Percentiles rank a stretch among this genome's conserved stretches.
These are phyloP conservation scores for Diadromus collaris DNA, from an alignment of 2,888 invertebrate genomes.

Conservation along the genomic window DNA sequence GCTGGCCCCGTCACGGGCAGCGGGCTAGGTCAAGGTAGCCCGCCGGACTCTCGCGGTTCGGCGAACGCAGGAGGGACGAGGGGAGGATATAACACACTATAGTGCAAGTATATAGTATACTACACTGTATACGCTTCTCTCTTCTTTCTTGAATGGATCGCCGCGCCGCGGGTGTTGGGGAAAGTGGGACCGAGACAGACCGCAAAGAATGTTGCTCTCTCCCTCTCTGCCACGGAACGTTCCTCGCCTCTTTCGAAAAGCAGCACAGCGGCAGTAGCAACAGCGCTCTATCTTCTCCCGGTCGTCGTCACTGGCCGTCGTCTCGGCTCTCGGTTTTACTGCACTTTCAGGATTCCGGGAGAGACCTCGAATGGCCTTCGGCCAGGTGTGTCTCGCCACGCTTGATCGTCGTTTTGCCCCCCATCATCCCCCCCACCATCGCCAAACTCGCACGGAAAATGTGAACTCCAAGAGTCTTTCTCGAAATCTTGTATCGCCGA, in stretches of 20 bases:
- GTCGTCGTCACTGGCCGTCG: slow-evolving; percentile 60
- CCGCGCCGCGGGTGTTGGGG: slow-evolving; percentile 18
- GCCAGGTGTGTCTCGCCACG: slow-evolving; percentile 73
- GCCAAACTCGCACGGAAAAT: slow-evolving; percentile 1
- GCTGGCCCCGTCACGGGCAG: slow-evolving; percentile 56
- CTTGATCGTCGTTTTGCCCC: slow-evolving; percentile 48
- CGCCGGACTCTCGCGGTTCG: slow-evolving; percentile 48
- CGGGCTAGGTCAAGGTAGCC: slow-evolving; percentile 64
- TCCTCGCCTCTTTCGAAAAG: slow-evolving; percentile 46
- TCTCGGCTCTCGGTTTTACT: slow-evolving; percentile 73
- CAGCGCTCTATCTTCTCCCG: slow-evolving; percentile 36
- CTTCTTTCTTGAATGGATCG: slow-evolving; percentile 70
- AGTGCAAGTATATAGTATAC: slow-evolving; percentile 12
- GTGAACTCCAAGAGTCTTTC: slow-evolving; percentile 21
- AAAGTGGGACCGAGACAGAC: slow-evolving; percentile 28
- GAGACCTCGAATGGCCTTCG: slow-evolving; percentile 69
- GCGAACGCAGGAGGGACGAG: slow-evolving; percentile 44
- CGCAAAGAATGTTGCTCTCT: slow-evolving; percentile 20
- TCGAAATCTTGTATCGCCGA: slow-evolving; percentile 32
- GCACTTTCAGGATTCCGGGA: slow-evolving; percentile 73
- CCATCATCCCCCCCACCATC: neutral
- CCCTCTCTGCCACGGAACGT: slow-evolving; percentile 19
- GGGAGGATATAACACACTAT: slow-evolving; percentile 55
- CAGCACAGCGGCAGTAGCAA: slow-evolving; percentile 19
- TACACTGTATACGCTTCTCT: slow-evolving; percentile 32